Base-by-base conservation (phyloP, 2,113 vertebrate species). In the Rissa tridactyla region DNA sequence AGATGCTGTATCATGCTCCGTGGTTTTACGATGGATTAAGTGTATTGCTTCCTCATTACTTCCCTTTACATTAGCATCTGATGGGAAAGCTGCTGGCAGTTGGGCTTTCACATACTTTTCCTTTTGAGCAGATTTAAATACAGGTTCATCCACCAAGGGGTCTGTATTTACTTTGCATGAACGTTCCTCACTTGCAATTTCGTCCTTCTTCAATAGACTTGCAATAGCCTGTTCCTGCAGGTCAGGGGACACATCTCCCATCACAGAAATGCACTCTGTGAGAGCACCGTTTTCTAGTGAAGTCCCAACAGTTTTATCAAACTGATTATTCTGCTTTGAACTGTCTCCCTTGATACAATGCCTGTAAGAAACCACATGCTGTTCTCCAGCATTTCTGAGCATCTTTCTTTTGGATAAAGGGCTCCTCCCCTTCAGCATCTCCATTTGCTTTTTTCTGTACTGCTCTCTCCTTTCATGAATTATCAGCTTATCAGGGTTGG, bases 391-490 rank as follows among this genome's bases (percentile, higher is more conserved):
- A 29, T 42, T 88, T 88, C 68, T 96, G 19, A 66, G 36, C 19
- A 54, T 15, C 57, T 96, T 98, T 42, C 66, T 88, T 96, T 95
- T 96, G 60, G 88, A 68, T 32, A 94, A 89, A 7, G 71, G 38
- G 15, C 68, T 88, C 68, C 86, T 97, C 47, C 86, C 27, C 64
- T 96, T 97, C 40, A 92, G 60, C 46, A 94, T 55, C 19, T 92
- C 94, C 22, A 92, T 68, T 82, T 97, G 96, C 20, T 90, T 97
- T 95, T 97, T 98, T 64, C 98, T 96, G 54, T 83, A 95, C 68
- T 97, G 92, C 57, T 98, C 98, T 58, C 90, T 96, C 68, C 97
- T 98, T 94, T 99, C 98, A n/a, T 98, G 98, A 26, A 87, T 86
- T 75, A 96, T 82, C 55, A 97, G 88, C 69, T 96, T 96, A 36